Conservation (phyloP, 2,113 vertebrate species). For the Platichthys stellatus region DNA sequence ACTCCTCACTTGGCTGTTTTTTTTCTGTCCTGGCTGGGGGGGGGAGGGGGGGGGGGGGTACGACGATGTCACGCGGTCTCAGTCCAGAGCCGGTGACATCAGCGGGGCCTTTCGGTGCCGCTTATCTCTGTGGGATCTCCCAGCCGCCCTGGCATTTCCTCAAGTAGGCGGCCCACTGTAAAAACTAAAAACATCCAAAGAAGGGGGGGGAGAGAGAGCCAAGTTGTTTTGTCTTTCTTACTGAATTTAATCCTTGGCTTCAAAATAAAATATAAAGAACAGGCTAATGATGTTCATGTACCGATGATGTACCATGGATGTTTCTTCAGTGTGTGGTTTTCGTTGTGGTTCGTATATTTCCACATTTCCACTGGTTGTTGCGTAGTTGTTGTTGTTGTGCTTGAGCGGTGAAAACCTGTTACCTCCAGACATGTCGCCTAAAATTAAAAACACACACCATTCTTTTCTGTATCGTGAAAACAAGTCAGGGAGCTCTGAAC, state of each 20-base stretch:
- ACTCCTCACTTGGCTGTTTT: conserved; percentile 41
- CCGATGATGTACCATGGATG: no score
- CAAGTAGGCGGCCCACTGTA: conserved; percentile 35
- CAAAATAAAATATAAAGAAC: not conserved
- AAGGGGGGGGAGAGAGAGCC: not conserved
- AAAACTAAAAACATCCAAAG: conserved; percentile 9
- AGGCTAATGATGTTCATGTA: no score
- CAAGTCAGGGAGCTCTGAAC: not conserved
- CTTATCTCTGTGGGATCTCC: conserved; percentile 76
- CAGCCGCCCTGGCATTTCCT: conserved; percentile 76
- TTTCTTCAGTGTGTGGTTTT: not conserved
- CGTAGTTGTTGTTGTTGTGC: not conserved
- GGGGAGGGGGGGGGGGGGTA: not conserved
- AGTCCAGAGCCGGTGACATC: conserved; percentile 63
- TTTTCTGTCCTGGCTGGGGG: conserved; percentile 1
- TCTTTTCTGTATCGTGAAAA: not conserved
- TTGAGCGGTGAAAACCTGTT: not conserved
- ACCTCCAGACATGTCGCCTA: conserved; percentile 6
- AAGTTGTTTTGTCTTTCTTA: not conserved
- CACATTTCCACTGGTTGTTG: not conserved
- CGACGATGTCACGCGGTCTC: not conserved
- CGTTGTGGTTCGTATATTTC: not conserved
- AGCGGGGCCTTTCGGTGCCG: conserved; percentile 66
- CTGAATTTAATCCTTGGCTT: not conserved
- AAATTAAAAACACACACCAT: not conserved